phyloP scores from a whole-genome alignment of 2,113 vertebrate genomes.

The Brachyistius frenatus region DNA sequence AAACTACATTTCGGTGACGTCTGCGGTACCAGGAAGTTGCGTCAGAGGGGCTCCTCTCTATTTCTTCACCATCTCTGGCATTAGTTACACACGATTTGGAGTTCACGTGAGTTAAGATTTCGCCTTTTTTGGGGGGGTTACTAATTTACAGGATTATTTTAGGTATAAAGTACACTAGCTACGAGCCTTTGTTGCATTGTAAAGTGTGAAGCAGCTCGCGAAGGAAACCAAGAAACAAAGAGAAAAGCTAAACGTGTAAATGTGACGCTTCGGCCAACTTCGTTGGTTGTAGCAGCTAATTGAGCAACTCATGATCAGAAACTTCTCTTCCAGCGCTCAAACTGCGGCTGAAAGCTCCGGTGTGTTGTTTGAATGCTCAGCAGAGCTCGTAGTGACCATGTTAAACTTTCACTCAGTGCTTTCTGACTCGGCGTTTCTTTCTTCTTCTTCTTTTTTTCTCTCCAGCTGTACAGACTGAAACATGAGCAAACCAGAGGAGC shows the following conservation, averaged over 20 bases:
- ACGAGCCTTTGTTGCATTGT: rapidly evolving
- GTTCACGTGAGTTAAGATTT: constrained; percentile 77
- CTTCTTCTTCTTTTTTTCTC: constrained; percentile 27
- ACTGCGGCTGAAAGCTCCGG: no score
- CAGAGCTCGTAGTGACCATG: rapidly evolving
- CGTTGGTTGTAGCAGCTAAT: constrained; percentile 33
- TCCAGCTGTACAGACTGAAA: constrained; percentile 20
- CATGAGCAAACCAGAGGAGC: constrained; percentile 74
- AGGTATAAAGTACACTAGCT: neutral
- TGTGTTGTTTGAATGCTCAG: neutral
- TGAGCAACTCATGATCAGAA: constrained; percentile 32
- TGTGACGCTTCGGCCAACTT: neutral
- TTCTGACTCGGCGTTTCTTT: neutral
- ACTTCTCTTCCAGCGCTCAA: neutral
- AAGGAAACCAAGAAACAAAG: neutral
- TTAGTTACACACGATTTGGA: neutral
- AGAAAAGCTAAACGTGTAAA: neutral
- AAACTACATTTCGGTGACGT: neutral
- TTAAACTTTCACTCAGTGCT: rapidly evolving
- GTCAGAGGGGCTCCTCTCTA: neutral
- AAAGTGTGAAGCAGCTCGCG: rapidly evolving
- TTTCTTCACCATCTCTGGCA: neutral
- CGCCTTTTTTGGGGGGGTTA: neutral
- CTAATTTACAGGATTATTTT: neutral
- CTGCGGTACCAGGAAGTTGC: constrained; percentile 7